Conservation (phyloP, 92 coral and sea anemone species). For the Isaurus tuberculatus region DNA sequence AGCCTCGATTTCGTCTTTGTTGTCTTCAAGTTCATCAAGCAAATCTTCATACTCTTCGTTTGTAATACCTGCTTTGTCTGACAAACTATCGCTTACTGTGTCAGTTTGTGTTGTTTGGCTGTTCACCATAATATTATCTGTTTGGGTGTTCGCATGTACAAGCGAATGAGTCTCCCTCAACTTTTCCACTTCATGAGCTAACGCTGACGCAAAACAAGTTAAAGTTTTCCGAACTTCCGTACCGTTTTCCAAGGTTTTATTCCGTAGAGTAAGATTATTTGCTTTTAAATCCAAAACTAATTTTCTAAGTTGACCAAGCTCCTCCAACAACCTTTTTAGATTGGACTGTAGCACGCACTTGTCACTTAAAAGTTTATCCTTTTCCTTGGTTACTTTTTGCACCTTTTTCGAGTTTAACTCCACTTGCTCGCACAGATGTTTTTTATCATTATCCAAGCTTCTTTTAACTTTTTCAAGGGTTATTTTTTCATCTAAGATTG, state of each 20-base stretch:
- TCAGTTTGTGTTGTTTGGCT: conserved; percentile 49
- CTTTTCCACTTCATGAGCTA: conserved; percentile 34
- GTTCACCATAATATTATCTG: background rate
- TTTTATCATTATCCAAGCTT: conserved; percentile 54
- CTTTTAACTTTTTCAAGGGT: conserved; percentile 63
- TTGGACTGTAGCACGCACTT: conserved; percentile 49
- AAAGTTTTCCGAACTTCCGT: conserved; percentile 56
- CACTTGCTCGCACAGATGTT: conserved; percentile 47
- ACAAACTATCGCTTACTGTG: background rate
- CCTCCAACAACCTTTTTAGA: conserved; percentile 54
- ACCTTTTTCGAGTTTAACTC: conserved; percentile 58
- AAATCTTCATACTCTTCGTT: conserved; percentile 57
- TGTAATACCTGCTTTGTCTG: conserved; percentile 53
- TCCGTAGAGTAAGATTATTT: conserved; percentile 58
- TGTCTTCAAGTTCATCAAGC: conserved; percentile 70
- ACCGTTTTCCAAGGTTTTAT: conserved; percentile 66
- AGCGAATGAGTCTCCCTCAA: conserved; percentile 11
- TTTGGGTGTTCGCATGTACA: conserved; percentile 12
- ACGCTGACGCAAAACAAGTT: conserved; percentile 66
- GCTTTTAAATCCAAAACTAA: conserved; percentile 60
- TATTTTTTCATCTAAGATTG: conserved; percentile 54
- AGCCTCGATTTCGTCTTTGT: conserved; percentile 50
- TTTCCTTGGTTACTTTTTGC: conserved; percentile 64
- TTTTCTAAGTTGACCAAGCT: conserved; percentile 66
- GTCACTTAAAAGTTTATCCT: conserved; percentile 49